Evolutionary conservation across 2,888 invertebrate genomes (phyloP).

Genomic region (Galeruca laticollis): DNA sequence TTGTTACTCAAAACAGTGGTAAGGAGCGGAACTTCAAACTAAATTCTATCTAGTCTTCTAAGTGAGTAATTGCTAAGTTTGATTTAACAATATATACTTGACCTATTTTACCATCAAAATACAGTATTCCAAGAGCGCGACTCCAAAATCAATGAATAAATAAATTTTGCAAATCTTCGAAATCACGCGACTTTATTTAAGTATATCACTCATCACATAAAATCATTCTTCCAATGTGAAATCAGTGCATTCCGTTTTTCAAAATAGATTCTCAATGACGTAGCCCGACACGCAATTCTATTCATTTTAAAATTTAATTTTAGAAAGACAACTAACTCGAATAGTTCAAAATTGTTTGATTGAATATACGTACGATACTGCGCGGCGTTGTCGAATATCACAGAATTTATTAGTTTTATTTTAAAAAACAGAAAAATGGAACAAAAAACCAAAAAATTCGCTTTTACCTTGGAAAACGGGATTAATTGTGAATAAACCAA

Average conservation of each 20-base stretch:
- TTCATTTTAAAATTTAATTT: slow-evolving; percentile 34
- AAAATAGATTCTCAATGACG: slow-evolving; percentile 52
- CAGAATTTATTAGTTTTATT: not conserved
- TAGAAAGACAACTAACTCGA: slow-evolving; percentile 19
- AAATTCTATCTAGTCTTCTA: too few relatives aligned
- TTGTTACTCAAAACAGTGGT: too few relatives aligned
- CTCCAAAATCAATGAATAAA: not conserved
- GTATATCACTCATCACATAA: slow-evolving; percentile 8
- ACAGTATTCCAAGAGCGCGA: not conserved
- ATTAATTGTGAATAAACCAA: too few relatives aligned
- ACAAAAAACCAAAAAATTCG: too few relatives aligned
- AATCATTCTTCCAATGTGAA: slow-evolving; percentile 27
- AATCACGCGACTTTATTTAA: not conserved
- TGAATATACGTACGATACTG: slow-evolving; percentile 1
- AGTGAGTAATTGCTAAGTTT: not conserved
- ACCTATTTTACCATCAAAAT: slow-evolving; percentile 3
- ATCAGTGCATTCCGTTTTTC: slow-evolving; percentile 48
- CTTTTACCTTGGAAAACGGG: not conserved
- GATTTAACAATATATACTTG: not conserved
- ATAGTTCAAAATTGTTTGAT: slow-evolving; percentile 29
- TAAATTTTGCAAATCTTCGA: not conserved
- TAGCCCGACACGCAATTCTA: slow-evolving; percentile 37
- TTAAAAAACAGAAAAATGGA: not conserved
- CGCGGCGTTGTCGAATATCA: slow-evolving; percentile 11
- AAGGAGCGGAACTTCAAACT: too few relatives aligned